Conservation (phyloP, 2,797 vertebrate species). For the Miichthys miiuy region DNA sequence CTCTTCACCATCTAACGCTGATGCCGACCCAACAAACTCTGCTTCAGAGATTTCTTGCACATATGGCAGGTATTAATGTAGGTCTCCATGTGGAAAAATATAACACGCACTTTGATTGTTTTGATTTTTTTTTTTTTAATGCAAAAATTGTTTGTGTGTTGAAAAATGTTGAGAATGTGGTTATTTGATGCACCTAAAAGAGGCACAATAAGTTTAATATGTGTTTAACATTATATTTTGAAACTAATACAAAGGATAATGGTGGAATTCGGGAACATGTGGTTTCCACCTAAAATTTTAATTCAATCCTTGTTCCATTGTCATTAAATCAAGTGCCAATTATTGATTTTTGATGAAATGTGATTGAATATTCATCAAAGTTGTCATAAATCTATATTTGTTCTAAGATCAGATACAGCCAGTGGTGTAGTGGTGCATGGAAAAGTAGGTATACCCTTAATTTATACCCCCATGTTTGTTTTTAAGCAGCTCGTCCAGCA, state of each 20-base stretch:
- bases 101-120: constrained; percentile 80
- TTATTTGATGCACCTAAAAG: constrained; percentile 65
- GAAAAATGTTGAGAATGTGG: constrained; percentile 75
- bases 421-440: neutral
- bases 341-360: constrained; percentile 46
- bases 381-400: constrained; percentile 18
- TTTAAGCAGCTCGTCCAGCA: too few relatives aligned
- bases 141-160: constrained; percentile 69
- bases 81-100: constrained; percentile 82
- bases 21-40: constrained; percentile 86
- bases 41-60: constrained; percentile 87
- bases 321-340: constrained; percentile 59
- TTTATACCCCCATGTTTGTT: too few relatives aligned
- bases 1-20: constrained; percentile 83
- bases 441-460: too few relatives aligned
- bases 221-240: constrained; percentile 64
- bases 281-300: constrained; percentile 36
- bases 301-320: constrained; percentile 39
- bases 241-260: constrained; percentile 34
- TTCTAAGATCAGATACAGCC: constrained; percentile 49
- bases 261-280: constrained; percentile 50
- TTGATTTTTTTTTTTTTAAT: constrained; percentile 59
- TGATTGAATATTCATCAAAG: constrained; percentile 21
- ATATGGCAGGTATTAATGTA: constrained; percentile 88
- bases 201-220: constrained; percentile 56